Evolutionary conservation across 2,888 invertebrate species (phyloP), one percentile per base, ranked within the genome.

Genomic region (Alsophila aescularia): DNA sequence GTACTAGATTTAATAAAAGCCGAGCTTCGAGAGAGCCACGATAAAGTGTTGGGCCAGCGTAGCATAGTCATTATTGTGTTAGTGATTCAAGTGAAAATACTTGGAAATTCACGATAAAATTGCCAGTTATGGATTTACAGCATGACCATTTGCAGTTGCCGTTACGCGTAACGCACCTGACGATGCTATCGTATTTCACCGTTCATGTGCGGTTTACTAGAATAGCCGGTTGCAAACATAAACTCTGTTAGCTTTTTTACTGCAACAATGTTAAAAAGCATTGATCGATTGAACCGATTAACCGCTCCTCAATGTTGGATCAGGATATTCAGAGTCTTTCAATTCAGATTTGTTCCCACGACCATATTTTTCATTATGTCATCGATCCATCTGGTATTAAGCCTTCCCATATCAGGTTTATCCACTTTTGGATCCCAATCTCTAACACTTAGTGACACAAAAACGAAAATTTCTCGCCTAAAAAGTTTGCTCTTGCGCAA

Each of bases 81-180:
- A 79, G 79, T 73, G 75, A 81, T 81, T 85, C 81, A 75, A 85
- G 83, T 83, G 85, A 85, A 87, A 87, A 85, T 76, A 77, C 80
- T 81, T 81, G 75, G 84, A 84, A 82, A 82, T 82, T 80, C 74
- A 75, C 72, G 72, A 73, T 75, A 70, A 84, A 87, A 87, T 87
- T 84, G 70, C 81, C 62, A 72, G 79, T 79, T 85, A 73, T 69
- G 67, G 74, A 79, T 78, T 80, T 79, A 80, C 61, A 34, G 58
- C 45, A 54, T 74, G 71, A 70, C 68, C 63, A 67, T 70, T 69
- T 59, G 56, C 67, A 73, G 68, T 70, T 69, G 69, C 74, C 62
- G 75, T 75, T 75, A 71, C 67, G 72, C 73, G 58, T 64, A 68
- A 72, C 71, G 66, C 69, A 71, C 65, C 74, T 60, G 64, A 62